These are phyloP conservation scores for Araneus ventricosus DNA, from an alignment of 1,140 invertebrate genomes.

Conservation along the genomic window DNA sequence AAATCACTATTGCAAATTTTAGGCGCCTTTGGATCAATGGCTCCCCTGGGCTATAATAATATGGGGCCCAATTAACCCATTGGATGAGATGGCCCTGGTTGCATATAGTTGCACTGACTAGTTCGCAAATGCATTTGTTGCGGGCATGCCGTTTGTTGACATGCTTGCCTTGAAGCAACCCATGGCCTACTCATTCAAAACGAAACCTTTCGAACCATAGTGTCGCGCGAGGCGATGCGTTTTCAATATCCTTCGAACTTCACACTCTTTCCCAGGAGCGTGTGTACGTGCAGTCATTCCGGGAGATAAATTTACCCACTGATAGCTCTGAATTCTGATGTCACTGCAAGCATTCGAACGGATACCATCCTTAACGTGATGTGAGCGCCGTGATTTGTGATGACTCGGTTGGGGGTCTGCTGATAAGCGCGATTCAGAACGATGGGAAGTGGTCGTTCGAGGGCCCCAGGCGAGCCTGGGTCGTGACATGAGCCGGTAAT, in stretches of 20 bases:
- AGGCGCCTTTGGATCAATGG: no score
- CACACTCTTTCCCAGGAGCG: conserved; percentile 13
- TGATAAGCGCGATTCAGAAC: conserved; percentile 42
- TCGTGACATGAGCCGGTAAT: conserved; percentile 5
- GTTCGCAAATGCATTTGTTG: no score
- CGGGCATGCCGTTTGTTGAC: no score
- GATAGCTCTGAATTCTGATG: conserved; percentile 6
- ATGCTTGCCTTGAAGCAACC: no score
- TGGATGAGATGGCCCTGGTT: no score
- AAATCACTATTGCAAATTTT: no score
- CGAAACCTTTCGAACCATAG: not conserved
- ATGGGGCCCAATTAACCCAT: no score
- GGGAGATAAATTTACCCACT: conserved; percentile 24
- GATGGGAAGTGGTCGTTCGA: not conserved
- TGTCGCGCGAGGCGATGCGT: not conserved
- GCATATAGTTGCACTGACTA: no score
- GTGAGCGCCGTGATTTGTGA: conserved; percentile 44
- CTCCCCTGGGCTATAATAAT: no score
- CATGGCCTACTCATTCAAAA: not conserved
- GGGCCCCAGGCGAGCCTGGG: not conserved
- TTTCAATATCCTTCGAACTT: conserved; percentile 34
- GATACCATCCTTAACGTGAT: conserved; percentile 26
- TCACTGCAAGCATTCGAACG: not conserved
- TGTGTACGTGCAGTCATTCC: conserved; percentile 39
- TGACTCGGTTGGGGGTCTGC: conserved; percentile 44